These are phyloP conservation scores for Drosophila ustulata DNA, from an alignment of 2,888 invertebrate genomes.

Conservation along the genomic window DNA sequence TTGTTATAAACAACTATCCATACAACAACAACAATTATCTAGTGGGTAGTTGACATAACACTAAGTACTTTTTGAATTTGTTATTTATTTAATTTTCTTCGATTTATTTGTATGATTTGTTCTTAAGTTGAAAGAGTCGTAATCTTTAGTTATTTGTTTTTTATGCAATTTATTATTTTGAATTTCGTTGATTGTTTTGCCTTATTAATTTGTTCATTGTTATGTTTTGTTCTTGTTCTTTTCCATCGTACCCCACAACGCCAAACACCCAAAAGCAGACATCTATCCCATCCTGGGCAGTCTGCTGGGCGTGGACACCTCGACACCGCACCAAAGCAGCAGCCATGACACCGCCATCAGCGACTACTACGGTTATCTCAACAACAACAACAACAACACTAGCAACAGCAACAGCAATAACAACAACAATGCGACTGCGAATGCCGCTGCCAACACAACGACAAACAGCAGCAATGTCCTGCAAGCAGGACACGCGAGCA, in stretches of 20 bases:
- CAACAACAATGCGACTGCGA: conserved; percentile 22
- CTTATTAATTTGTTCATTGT: conserved; percentile 53
- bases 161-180: conserved; percentile 9
- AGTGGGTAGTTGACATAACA: conserved; percentile 47
- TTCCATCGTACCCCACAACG: conserved; percentile 35
- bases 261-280: conserved; percentile 63
- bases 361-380: conserved; percentile 73
- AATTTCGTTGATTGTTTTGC: conserved; percentile 27
- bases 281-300: conserved; percentile 85
- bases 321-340: conserved; percentile 53
- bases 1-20: conserved; percentile 23
- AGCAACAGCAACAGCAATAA: conserved; percentile 37
- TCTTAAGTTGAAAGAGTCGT: conserved; percentile 27
- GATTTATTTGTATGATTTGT: conserved; percentile 4
- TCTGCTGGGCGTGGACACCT: conserved; percentile 83
- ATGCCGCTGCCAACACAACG: conserved; percentile 11
- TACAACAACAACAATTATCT: conserved; percentile 32
- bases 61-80: conserved; percentile 35
- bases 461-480: conserved; percentile 17
- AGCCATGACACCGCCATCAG: conserved; percentile 49
- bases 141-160: conserved; percentile 30
- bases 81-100: conserved; percentile 1
- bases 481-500: conserved; percentile 34
- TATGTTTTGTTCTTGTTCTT: conserved; percentile 51
- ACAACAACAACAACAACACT: conserved; percentile 65